phyloP scores from a whole-genome alignment of 2,888 invertebrate genomes.

The Hyposoter dolosus region DNA sequence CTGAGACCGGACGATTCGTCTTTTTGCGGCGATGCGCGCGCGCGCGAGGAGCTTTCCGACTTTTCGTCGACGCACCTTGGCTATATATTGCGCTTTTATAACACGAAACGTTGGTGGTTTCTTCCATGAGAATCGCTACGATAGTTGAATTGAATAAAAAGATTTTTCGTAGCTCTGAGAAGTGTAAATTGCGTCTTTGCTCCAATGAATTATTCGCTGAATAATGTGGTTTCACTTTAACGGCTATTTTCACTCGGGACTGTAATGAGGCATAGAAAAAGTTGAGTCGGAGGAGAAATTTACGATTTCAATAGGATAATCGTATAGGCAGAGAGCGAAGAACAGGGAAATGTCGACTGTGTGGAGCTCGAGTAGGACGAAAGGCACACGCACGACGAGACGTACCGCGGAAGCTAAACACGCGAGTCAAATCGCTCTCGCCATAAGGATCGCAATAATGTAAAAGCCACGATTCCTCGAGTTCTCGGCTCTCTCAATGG shows the following conservation, averaged over 20 bases:
- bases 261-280: background rate
- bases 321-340: background rate
- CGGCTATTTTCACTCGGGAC: background rate
- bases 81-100: slow-evolving; percentile 1
- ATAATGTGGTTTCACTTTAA: background rate
- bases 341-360: background rate
- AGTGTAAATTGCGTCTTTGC: background rate
- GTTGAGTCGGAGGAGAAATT: background rate
- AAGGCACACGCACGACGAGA: background rate
- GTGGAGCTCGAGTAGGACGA: background rate
- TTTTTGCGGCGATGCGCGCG: slow-evolving; percentile 69
- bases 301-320: background rate
- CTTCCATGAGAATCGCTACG: background rate
- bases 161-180: background rate
- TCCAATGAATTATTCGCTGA: background rate
- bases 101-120: background rate
- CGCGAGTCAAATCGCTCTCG: slow-evolving; percentile 24
- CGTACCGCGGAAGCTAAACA: background rate
- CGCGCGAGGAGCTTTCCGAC: slow-evolving; percentile 64
- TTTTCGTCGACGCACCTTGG: slow-evolving; percentile 61
- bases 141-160: background rate
- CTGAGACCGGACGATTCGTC: slow-evolving; percentile 71
- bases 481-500: background rate
- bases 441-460: background rate
- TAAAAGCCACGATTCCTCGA: background rate